Percentiles rank a stretch among this genome's conserved stretches.
Conservation (phyloP, 2,888 invertebrate genomes). For the Tipula confusa region DNA sequence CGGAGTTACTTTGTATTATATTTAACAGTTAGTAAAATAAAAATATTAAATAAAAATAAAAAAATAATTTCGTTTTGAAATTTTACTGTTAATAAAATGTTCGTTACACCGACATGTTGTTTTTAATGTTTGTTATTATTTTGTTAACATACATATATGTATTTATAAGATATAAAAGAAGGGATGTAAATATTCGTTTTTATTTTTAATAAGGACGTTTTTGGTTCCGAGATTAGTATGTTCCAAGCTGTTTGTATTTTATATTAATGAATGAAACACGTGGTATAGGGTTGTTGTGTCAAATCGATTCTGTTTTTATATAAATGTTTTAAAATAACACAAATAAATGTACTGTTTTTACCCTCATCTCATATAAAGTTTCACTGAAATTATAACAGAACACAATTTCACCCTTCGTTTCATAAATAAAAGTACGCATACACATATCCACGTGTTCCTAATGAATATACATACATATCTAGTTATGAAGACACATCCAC, state of each 20-base stretch:
- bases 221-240: neutral
- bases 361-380: neutral
- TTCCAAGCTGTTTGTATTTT: neutral
- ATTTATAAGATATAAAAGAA: neutral
- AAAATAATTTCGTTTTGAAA: neutral
- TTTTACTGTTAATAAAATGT: neutral
- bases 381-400: neutral
- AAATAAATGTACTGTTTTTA: neutral
- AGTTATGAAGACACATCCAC: neutral
- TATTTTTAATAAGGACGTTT: neutral
- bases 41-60: neutral
- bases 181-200: neutral
- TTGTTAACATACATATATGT: neutral
- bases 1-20: neutral
- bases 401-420: neutral
- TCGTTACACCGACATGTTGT: neutral
- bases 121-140: slow-evolving; percentile 8
- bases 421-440: neutral
- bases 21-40: neutral
- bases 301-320: neutral
- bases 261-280: slow-evolving; percentile 7
- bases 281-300: neutral
- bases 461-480: neutral
- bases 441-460: neutral
- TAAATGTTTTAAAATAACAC: neutral